Base-by-base conservation (phyloP, 2,113 vertebrate species). In the Eublepharis macularius region DNA sequence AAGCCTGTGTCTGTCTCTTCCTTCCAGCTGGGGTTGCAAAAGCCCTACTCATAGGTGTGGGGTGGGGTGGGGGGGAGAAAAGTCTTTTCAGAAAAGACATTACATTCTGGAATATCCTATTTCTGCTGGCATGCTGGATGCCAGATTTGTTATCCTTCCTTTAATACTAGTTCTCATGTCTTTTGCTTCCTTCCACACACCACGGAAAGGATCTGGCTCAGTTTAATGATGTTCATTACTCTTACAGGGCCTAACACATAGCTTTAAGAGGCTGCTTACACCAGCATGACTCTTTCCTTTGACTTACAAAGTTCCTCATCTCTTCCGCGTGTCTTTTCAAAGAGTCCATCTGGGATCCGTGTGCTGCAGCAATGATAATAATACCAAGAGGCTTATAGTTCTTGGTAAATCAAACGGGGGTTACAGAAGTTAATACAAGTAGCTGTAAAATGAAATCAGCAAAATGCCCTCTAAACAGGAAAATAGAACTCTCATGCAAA, bases 351-450 rank as follows among this genome's bases (percentile, higher is more conserved):
- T 65, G 76, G 83, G 83, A 80, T n/a, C 54, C 14, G 77, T 74
- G 84, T 86, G 69, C 54, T 73, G 57, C 41, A 74, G 41, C 68
- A 80, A 63, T 86, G 84, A 86, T 86, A 86, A 80, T 79, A 80
- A 80, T 80, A 80, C 69, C 76, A 80, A 86, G 78, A 65, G 69
- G 77, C 84, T 86, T 80, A 80, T 73, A 80, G 77, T 73, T 74
- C 76, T 80, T 86, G 84, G 70, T 65, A 79, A 86, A 86, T 49
- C 36, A 82, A 90, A 88, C 87, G 70, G 77, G 69, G 69, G 77
- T 86, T 80, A 80, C 32, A 74, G 77, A 86, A 86, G 77, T 86
- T 86, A 86, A 6, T 83, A 19, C 75, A 51, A 60, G 2, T 2
- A 39, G 81, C 68, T 69, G 88, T 86, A 87, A 92, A 87, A 1